Evolutionary conservation across 2,888 invertebrate genomes (phyloP), one percentile per base, ranked within the genome.

Genomic region (Sicus ferrugineus): DNA sequence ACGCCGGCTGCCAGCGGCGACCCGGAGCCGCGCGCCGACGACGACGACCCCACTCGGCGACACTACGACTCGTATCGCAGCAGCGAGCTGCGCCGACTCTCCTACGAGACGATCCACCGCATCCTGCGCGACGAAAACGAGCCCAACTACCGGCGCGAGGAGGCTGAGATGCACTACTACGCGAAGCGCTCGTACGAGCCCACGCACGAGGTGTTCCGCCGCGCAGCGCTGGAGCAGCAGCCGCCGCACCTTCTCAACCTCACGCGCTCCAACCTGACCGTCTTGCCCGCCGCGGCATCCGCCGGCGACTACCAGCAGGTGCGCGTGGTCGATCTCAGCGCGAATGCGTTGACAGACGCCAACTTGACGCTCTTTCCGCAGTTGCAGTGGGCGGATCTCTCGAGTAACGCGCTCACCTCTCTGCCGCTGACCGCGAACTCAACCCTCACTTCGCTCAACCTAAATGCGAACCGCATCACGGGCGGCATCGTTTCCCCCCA

Each of bases 111-210:
- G 16, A 82, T 84, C 68, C 85, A 83, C 54, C 80, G 84, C 50
- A 83, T 84, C 70, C 71, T 84, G 46, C 77, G 84, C 59, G 84
- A 84, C 69, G 84, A 84, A 64, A 79, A 83, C 67, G 85, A 81
- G 46, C 79, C 83, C 9, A 77, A 77, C 68, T 81, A 79, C 67
- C 76, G 81, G 3, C 74, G 77, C 14, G 75, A 74, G 23, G 75
- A 78, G 9, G 76, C 77, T 3, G 80, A 83, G 26, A 46, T 78
- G 72, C 78, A 80, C 7, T 82, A 79, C 73, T 78, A 80, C 61
- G 79, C 77, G 16, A 79, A 77, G 54, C 76, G 79, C 23, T 78
- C 78, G 19, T 62, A 69, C 16, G 76, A 75, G 28, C 75, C 76
- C 16, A 66, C 76, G 30, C 77, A 76, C 38, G 76, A 73, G 52